Percentiles rank a stretch among this genome's conserved stretches.
Conservation (phyloP, 2,113 vertebrate genomes). For the Otolemur garnettii region DNA sequence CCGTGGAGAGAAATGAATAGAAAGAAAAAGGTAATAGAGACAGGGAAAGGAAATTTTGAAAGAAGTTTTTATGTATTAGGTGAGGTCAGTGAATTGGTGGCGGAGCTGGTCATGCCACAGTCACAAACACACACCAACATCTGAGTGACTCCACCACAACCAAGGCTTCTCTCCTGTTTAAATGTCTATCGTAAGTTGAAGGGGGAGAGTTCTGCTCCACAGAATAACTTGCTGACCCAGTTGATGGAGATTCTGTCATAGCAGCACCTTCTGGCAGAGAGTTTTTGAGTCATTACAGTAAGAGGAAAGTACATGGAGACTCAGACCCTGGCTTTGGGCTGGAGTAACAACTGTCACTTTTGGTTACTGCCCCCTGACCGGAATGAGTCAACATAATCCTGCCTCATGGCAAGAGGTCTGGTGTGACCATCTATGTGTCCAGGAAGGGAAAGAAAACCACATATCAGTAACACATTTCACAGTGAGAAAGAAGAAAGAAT, state of each 20-base stretch:
- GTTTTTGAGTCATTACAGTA: neutral
- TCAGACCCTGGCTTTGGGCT: neutral
- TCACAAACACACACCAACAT: neutral
- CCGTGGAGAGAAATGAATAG: constrained; percentile 12
- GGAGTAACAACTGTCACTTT: neutral
- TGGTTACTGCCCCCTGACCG: neutral
- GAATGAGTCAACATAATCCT: neutral
- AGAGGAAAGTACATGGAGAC: neutral
- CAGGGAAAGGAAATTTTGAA: neutral
- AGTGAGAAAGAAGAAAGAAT: neutral
- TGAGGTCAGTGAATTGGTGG: neutral
- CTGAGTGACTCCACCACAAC: neutral
- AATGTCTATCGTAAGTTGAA: neutral
- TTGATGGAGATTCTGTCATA: neutral
- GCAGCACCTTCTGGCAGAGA: neutral
- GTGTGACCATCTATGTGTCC: neutral
- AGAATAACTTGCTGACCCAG: neutral
- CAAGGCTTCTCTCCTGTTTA: neutral
- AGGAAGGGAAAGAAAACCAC: neutral
- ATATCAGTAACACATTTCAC: neutral
- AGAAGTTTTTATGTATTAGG: neutral
- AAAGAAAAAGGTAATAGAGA: constrained; percentile 41
- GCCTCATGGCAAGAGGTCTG: neutral
- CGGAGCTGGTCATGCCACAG: neutral
- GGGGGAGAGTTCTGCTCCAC: neutral